Evolutionary conservation across 1,140 invertebrate species (phyloP), one percentile per base, ranked within the genome.

Genomic region (Sipha flava): DNA sequence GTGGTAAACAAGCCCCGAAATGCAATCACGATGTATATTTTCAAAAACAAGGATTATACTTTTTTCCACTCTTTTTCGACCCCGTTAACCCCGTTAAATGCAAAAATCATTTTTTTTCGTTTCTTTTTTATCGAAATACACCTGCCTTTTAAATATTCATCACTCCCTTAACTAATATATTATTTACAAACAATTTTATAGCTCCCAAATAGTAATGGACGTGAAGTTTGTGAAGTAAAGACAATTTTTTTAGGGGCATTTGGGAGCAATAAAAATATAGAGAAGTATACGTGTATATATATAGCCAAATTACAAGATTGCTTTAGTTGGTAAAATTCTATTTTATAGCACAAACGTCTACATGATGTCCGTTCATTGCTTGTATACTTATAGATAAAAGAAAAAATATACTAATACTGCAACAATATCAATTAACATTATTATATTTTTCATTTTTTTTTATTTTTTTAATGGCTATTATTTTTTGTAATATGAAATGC

Each of bases 121-220:
- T 43, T 70, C 26, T 23, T 70, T 77, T 77, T 77, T 77, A 77
- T 77, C 52, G 52, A 21, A 34, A 57, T 77, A 77, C 73, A 77
- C 73, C 73, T 77, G 73, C 23, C 43, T 23, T 59, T 77, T 77
- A 57, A 77, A 77, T 59, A 77, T 77, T 77, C 52, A 77, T 34
- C 14, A 18, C 52, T 59, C 49, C 34, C 16, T 6, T 6, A 34
- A 7, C 49, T 77, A 21, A 57, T 77, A 77, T 77, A 59, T 77
- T 77, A 77, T 77, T 77, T 77, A 77, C 52, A 59, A 59, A 77
- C 73, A 77, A 77, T 77, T 57, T 57, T 77, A 77, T 77, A 59
- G 73, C 52, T 54, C 34, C 52, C n/a, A 23, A 57, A 57, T 57
- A 77, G 73, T 77, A 77, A 77, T 77, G 52, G 52, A 77, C 52